These are phyloP conservation scores for Mirza zaza DNA, from an alignment of 2,113 vertebrate species.

Conservation along the genomic window DNA sequence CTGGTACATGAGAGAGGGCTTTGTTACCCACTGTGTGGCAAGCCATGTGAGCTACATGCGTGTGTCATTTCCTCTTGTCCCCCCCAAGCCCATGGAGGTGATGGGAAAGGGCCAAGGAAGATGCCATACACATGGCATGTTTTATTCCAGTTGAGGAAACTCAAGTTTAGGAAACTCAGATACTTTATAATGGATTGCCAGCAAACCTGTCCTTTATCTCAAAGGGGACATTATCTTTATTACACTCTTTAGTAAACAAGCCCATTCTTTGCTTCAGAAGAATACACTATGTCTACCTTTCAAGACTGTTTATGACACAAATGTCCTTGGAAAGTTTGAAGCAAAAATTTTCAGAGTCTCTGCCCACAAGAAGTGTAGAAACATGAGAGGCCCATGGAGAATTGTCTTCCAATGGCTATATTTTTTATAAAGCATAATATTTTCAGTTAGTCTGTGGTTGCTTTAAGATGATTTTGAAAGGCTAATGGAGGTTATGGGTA, in stretches of 20 bases:
- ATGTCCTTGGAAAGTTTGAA: not conserved
- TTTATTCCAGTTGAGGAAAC: not conserved
- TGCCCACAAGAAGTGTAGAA: not conserved
- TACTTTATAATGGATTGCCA: not conserved
- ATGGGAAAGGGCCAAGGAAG: not conserved
- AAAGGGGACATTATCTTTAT: not conserved
- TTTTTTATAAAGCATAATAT: not conserved
- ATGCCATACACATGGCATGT: accelerated
- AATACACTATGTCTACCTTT: not conserved
- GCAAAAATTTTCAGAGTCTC: not conserved
- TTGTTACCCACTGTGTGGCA: not conserved
- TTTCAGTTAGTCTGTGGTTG: not conserved
- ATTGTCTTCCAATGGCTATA: not conserved
- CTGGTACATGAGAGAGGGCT: not conserved
- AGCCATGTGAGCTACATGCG: not conserved
- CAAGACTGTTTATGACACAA: not conserved
- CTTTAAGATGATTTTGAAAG: not conserved
- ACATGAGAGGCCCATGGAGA: not conserved
- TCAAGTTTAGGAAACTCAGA: not conserved
- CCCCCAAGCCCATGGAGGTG: accelerated
- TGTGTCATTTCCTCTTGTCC: not conserved
- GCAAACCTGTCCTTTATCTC: not conserved
- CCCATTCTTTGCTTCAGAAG: not conserved
- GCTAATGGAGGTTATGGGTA: not conserved
- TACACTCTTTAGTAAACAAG: not conserved